A percentile compares a stretch with the other conserved stretches of the same genome.
phyloP scores from a whole-genome alignment of 92 coral and sea anemone genomes.

The Galaxea fascicularis region DNA sequence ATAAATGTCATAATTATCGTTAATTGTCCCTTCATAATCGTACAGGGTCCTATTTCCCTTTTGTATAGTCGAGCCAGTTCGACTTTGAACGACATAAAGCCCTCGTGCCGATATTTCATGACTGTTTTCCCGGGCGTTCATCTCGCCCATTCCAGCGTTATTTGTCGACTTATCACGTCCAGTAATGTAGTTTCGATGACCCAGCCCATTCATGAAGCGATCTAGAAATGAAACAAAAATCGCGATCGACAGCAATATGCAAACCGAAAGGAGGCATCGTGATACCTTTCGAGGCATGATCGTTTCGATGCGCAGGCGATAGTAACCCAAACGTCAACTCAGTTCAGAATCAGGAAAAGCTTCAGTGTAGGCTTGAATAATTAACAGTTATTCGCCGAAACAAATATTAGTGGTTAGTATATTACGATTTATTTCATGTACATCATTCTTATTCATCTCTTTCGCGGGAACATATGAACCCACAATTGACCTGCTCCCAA shows the following conservation, averaged over 20 bases:
- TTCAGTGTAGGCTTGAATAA: too few relatives aligned
- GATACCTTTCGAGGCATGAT: constrained; percentile 30
- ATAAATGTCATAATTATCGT: background rate
- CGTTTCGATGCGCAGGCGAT: too few relatives aligned
- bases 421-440: too few relatives aligned
- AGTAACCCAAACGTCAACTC: too few relatives aligned
- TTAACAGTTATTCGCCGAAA: too few relatives aligned
- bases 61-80: background rate
- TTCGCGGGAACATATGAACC: too few relatives aligned
- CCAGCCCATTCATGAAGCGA: constrained; percentile 1
- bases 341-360: too few relatives aligned
- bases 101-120: background rate
- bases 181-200: background rate
- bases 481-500: too few relatives aligned
- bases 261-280: background rate
- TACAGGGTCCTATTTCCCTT: background rate
- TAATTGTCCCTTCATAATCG: background rate
- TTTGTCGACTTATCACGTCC: background rate
- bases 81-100: too few relatives aligned
- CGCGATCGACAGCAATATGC: constrained; percentile 6
- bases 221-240: constrained; percentile 15
- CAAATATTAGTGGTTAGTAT: too few relatives aligned
- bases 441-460: too few relatives aligned
- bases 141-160: background rate
- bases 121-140: background rate